These are phyloP conservation scores for Zosterops hypoxanthus DNA, from an alignment of 2,113 vertebrate species.

Conservation along the genomic window DNA sequence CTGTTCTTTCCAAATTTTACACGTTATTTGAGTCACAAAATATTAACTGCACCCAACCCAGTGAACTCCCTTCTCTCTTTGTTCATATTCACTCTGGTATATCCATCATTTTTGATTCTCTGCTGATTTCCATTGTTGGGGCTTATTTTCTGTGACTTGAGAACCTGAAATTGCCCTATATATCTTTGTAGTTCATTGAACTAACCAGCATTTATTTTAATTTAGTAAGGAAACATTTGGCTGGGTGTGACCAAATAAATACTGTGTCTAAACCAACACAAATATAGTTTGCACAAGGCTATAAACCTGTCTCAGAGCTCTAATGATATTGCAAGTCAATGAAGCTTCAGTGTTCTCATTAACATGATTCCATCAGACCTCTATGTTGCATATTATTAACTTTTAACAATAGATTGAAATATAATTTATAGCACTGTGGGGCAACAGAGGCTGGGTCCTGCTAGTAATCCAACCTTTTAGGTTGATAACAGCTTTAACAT, in stretches of 20 bases:
- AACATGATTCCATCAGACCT: slow-evolving; percentile 46
- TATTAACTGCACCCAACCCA: background rate
- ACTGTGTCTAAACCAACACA: slow-evolving; percentile 41
- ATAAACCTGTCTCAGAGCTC: slow-evolving; percentile 50
- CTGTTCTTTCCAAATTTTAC: slow-evolving; percentile 20
- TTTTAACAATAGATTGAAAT: slow-evolving; percentile 43
- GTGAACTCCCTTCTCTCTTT: slow-evolving; percentile 16
- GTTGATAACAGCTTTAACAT: slow-evolving; percentile 11
- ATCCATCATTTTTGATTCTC: slow-evolving; percentile 21
- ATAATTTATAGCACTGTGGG: slow-evolving; percentile 32
- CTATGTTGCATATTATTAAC: slow-evolving; percentile 53
- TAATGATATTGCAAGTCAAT: slow-evolving; percentile 62
- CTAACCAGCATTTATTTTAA: slow-evolving; percentile 52
- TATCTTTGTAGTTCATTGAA: slow-evolving; percentile 53
- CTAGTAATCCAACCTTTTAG: background rate
- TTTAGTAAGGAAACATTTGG: slow-evolving; percentile 54
- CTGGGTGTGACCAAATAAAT: slow-evolving; percentile 60
- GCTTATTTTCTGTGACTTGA: slow-evolving; percentile 51
- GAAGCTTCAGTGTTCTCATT: slow-evolving; percentile 61
- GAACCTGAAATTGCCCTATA: slow-evolving; percentile 34
- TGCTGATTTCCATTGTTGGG: slow-evolving; percentile 18
- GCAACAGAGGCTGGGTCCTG: slow-evolving; percentile 13
- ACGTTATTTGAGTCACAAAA: background rate
- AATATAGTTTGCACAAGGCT: slow-evolving; percentile 25
- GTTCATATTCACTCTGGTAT: slow-evolving; percentile 15